phyloP scores from a whole-genome alignment of 2,888 invertebrate species.

The Drosophila emarginata region DNA sequence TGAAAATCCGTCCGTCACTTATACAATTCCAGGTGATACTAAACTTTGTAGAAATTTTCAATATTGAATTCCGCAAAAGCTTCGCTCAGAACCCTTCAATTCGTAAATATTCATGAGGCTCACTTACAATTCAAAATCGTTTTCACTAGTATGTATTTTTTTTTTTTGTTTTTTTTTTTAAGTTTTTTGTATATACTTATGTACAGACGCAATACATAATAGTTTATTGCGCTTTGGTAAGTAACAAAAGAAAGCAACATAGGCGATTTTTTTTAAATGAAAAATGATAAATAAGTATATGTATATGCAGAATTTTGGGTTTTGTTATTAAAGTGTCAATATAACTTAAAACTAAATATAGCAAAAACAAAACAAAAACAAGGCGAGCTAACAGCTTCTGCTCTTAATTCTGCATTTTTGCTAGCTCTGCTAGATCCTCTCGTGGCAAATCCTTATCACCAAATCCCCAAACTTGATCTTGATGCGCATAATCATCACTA shows the following conservation, averaged over 20 bases:
- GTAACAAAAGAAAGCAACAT: constrained; percentile 41
- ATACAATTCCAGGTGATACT: constrained; percentile 43
- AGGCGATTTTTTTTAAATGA: not conserved
- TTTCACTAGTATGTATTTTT: not conserved
- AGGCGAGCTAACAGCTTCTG: not conserved
- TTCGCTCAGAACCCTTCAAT: not conserved
- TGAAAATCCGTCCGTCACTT: constrained; percentile 23
- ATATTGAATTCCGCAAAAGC: constrained; percentile 40
- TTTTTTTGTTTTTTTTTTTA: no score
- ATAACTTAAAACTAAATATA: constrained; percentile 41
- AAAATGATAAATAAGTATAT: not conserved
- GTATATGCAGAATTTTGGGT: not conserved
- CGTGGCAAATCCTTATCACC: constrained; percentile 85
- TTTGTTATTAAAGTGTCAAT: constrained; percentile 9
- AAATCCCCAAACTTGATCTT: constrained; percentile 85
- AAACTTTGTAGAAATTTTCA: constrained; percentile 13
- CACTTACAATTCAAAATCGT: constrained; percentile 7
- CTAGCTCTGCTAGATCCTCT: constrained; percentile 84
- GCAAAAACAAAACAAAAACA: constrained; percentile 18
- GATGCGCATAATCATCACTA: constrained; percentile 80
- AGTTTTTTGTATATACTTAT: not conserved
- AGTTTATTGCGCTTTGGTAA: constrained; percentile 54
- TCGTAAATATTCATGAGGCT: constrained; percentile 8
- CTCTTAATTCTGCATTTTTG: constrained; percentile 83
- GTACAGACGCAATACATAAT: constrained; percentile 27